These are phyloP conservation scores for Leucoraja erinaceus DNA, from an alignment of 2,113 vertebrate species.

Conservation along the genomic window DNA sequence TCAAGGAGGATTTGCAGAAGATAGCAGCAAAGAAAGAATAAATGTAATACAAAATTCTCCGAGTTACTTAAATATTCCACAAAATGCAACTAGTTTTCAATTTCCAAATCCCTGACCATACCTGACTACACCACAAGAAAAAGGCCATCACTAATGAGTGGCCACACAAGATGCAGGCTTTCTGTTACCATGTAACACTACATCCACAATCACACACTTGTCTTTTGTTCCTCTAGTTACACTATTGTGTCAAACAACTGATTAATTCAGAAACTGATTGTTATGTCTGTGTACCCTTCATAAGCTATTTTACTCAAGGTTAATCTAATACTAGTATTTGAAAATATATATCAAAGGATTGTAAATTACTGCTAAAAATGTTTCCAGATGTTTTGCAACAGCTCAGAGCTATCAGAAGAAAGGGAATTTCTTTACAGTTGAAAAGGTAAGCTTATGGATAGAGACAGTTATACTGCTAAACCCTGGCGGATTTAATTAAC, in stretches of 20 bases:
- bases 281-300: conserved; percentile 36
- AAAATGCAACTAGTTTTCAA: neutral
- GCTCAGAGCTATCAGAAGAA: conserved; percentile 17
- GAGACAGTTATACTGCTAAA: conserved; percentile 23
- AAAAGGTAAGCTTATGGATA: conserved; percentile 25
- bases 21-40: neutral
- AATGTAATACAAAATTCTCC: neutral
- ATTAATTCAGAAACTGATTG: conserved; percentile 39
- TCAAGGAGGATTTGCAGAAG: neutral
- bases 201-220: conserved; percentile 40
- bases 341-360: conserved; percentile 22
- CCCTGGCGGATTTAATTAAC: conserved; percentile 19
- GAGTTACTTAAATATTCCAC: neutral
- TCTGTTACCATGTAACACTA: neutral
- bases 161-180: neutral
- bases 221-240: conserved; percentile 47
- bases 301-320: conserved; percentile 3
- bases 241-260: conserved; percentile 45
- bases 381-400: conserved; percentile 32
- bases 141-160: neutral
- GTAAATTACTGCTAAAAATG: conserved; percentile 27
- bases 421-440: conserved; percentile 3
- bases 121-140: neutral
- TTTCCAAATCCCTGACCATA: neutral
- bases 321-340: conserved; percentile 30